Conservation (phyloP, 2,888 invertebrate genomes). For the Eueremaeus valkanovi region DNA sequence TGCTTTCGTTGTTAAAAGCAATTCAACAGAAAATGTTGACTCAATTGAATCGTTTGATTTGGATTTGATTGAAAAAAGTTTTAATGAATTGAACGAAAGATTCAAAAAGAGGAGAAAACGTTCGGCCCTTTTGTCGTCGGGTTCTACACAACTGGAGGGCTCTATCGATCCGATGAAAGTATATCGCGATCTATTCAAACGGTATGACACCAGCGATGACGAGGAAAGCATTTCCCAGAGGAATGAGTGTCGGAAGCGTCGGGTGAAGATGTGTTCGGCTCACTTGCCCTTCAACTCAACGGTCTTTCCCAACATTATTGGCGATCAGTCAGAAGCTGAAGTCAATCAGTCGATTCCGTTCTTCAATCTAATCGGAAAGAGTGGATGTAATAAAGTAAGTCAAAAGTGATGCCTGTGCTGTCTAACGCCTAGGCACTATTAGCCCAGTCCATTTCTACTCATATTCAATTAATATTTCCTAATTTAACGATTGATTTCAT, state of each 20-base stretch:
- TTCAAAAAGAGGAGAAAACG: constrained; percentile 21
- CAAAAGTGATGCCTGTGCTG: no score
- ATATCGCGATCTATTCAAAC: constrained; percentile 32
- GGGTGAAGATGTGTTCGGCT: constrained; percentile 60
- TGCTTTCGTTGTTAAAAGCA: background rate
- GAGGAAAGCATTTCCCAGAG: constrained; percentile 12
- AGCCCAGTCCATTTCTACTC: no score
- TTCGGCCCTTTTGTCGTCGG: constrained; percentile 37
- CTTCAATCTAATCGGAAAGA: constrained; percentile 61
- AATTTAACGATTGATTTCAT: no score
- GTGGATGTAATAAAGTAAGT: constrained; percentile 62
- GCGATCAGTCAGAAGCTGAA: constrained; percentile 49
- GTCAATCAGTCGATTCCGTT: constrained; percentile 55
- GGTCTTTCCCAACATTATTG: constrained; percentile 54
- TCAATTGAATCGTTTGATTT: background rate
- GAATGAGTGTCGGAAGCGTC: constrained; percentile 45
- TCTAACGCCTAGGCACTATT: no score
- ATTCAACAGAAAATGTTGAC: background rate
- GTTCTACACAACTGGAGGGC: constrained; percentile 39
- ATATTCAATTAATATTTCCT: no score
- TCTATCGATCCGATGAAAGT: constrained; percentile 37
- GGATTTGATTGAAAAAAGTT: background rate
- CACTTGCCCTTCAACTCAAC: constrained; percentile 66
- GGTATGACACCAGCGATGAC: constrained; percentile 36
- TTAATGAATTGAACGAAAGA: background rate